A percentile compares a stretch with the other conserved stretches of the same genome.
Conservation (phyloP, 2,113 vertebrate species). For the Romanogobio albipinnatus region DNA sequence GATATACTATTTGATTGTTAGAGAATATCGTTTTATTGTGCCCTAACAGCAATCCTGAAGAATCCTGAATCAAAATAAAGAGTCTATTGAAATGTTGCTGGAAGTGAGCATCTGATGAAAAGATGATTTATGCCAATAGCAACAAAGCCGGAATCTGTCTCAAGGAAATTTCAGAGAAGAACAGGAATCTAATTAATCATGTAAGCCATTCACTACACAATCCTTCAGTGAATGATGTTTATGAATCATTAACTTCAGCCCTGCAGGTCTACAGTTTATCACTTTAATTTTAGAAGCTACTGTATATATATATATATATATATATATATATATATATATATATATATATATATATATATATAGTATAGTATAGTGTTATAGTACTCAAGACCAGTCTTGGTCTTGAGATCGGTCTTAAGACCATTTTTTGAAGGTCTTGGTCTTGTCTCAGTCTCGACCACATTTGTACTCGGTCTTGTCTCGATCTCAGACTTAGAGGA, state of each 20-base stretch:
- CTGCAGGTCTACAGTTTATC: not conserved
- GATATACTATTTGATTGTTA: not conserved
- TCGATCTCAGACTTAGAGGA: too few relatives aligned
- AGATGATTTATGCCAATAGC: not conserved
- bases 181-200: not conserved
- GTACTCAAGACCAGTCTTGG: too few relatives aligned
- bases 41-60: not conserved
- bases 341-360: too few relatives aligned
- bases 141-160: conserved; percentile 5
- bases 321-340: too few relatives aligned
- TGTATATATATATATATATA: too few relatives aligned
- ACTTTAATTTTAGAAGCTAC: not conserved
- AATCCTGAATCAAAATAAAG: not conserved
- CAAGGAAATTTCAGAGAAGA: not conserved
- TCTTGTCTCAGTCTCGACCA: too few relatives aligned
- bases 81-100: conserved; percentile 12
- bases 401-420: too few relatives aligned
- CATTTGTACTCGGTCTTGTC: too few relatives aligned
- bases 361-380: too few relatives aligned
- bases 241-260: not conserved
- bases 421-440: too few relatives aligned
- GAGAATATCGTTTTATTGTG: not conserved
- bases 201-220: not conserved
- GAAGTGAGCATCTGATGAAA: conserved; percentile 27
- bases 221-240: conserved; percentile 7